phyloP scores from a whole-genome alignment of 2,113 vertebrate species.

The Mirza zaza region DNA sequence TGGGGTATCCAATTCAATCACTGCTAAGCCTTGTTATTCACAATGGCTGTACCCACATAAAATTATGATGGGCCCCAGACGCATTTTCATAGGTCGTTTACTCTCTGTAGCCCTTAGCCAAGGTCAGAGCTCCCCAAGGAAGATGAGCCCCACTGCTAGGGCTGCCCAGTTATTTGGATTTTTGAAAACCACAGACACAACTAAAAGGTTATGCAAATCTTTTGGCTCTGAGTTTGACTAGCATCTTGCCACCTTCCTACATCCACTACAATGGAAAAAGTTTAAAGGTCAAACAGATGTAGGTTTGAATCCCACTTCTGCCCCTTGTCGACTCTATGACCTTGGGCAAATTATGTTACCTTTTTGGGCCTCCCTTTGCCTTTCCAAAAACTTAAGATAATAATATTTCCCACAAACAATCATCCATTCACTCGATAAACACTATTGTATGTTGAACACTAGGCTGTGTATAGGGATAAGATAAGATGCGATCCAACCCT shows the following conservation, averaged over 20 bases:
- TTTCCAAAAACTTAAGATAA: neutral
- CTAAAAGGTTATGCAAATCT: neutral
- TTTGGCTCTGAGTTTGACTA: neutral
- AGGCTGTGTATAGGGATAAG: neutral
- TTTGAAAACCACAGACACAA: neutral
- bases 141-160: conserved; percentile 40
- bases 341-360: neutral
- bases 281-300: neutral
- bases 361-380: neutral
- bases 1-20: conserved; percentile 43
- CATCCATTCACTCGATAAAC: neutral
- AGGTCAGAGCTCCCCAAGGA: conserved; percentile 52
- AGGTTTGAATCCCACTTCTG: neutral
- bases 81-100: conserved; percentile 67
- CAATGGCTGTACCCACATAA: conserved; percentile 35
- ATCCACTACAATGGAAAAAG: neutral
- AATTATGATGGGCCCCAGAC: conserved; percentile 64
- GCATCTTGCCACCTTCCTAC: neutral
- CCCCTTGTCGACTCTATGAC: neutral
- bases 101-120: conserved; percentile 61
- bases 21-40: conserved; percentile 61
- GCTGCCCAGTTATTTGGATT: neutral
- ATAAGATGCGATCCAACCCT: neutral
- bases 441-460: neutral
- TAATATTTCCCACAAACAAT: neutral